phyloP scores from a whole-genome alignment of 2,797 vertebrate species.

The Phaenicophaeus curvirostris region DNA sequence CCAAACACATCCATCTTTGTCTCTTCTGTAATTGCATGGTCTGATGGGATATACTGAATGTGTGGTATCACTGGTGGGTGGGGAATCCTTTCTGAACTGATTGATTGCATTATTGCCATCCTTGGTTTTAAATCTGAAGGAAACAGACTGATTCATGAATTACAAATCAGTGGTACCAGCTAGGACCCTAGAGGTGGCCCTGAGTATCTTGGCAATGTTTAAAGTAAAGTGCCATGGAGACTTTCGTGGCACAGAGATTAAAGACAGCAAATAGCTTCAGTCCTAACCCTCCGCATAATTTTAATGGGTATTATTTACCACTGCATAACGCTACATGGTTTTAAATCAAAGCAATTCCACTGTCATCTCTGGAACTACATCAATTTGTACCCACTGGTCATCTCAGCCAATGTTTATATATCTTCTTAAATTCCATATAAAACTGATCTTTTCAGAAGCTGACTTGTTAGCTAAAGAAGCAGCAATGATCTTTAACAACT shows the following conservation, averaged over 20 bases:
- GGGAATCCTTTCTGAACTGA: background rate
- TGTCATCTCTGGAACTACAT: background rate
- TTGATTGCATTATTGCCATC: background rate
- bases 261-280: background rate
- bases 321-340: background rate
- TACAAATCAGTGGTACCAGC: background rate
- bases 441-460: slow-evolving; percentile 8
- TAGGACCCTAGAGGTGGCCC: background rate
- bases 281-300: background rate
- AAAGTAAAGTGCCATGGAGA: background rate
- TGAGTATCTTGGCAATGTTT: background rate
- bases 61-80: background rate
- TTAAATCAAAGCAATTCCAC: slow-evolving; percentile 13
- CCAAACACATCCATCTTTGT: background rate
- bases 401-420: background rate
- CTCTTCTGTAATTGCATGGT: background rate
- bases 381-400: background rate
- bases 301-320: background rate
- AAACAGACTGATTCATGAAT: background rate
- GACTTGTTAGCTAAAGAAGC: slow-evolving; percentile 32
- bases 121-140: background rate
- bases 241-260: background rate
- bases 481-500: slow-evolving; percentile 16
- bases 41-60: background rate
- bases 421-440: slow-evolving; percentile 1